Base-by-base conservation (phyloP, 2,797 vertebrate genomes). In the Sphenopsis melanotis region DNA sequence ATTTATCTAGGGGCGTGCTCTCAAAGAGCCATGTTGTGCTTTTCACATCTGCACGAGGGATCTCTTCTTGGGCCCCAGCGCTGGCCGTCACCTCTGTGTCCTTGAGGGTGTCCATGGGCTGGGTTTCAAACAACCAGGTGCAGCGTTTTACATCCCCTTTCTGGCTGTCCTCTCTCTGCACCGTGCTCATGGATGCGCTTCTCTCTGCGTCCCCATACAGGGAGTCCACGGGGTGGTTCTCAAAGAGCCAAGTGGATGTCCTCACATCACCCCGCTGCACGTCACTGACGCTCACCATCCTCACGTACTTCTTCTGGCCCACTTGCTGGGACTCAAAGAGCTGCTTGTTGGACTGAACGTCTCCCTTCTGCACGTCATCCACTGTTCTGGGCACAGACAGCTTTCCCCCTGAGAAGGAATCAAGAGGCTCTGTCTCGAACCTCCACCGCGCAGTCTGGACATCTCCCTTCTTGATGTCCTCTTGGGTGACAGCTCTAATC, bases 211-310 rank as follows among this genome's bases (percentile, higher is more conserved):
- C 98, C 32, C 98, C 98, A 2, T 98, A 98, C 53, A 99, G 95
- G 71, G 98, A 98, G 92, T 99, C 98, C 30, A 99, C 98, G 7
- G 98, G 97, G 46, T 99, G 98, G 96, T 99, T 99, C 97, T 99
- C 99, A 97, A 99, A 99, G 78, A 99, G 98, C 99, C 99, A 99
- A 8, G 98, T 99, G 72, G 99, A 99, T 24, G 98, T 99, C 87
- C 99, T 98, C 55, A 99, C 99, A 29, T 98, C 98, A 2, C 99
- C 99, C 5, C 95, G 96, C 85, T 99, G 98, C 87, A 99, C 98
- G 11, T 99, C 99, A 41, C 98, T 99, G 91, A 99, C 98, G 6
- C 99, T 99, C 42, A 99, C 99, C 98, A 98, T 98, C 94, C 99
- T 97, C 87, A 98, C 98, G 2, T 98, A 98, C 90, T 98, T 98